These are phyloP conservation scores for Hiodon alosoides DNA, from an alignment of 2,113 vertebrate species.

Conservation along the genomic window DNA sequence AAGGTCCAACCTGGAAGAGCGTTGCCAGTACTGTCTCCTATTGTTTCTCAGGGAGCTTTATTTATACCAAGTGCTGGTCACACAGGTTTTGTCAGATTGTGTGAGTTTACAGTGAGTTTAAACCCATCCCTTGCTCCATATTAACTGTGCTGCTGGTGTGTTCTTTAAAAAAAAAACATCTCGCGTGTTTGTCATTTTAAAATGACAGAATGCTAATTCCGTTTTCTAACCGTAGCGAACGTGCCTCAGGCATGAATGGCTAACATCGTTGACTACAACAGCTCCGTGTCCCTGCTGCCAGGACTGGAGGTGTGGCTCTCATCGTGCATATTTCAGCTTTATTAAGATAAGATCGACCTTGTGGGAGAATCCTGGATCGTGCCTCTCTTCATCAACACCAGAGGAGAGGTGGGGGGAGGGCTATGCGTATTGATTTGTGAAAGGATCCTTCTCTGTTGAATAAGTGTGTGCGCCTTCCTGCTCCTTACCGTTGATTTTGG, in stretches of 20 bases:
- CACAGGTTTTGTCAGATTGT: background rate
- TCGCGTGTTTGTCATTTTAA: too few species aligned
- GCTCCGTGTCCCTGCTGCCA: background rate
- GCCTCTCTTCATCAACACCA: slow-evolving; percentile 1
- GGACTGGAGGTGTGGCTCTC: background rate
- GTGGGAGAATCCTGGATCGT: slow-evolving; percentile 1
- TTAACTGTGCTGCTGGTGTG: background rate
- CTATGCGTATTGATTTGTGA: slow-evolving; percentile 9
- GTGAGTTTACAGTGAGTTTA: background rate
- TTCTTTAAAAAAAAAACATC: slow-evolving; percentile 8
- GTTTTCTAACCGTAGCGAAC: too few species aligned
- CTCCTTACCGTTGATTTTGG: background rate
- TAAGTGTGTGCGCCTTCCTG: background rate
- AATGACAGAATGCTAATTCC: too few species aligned
- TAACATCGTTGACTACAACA: too few species aligned
- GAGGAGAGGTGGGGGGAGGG: background rate
- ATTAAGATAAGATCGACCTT: slow-evolving; percentile 14
- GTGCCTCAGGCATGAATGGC: too few species aligned
- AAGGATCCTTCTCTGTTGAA: background rate
- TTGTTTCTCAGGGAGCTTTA: background rate
- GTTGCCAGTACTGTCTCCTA: background rate
- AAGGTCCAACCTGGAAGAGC: background rate
- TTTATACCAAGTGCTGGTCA: slow-evolving; percentile 1
- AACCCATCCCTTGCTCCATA: background rate
- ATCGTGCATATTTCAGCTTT: background rate